Conservation (phyloP, 2,113 vertebrate genomes). For the Ceyx cyanopectus region DNA sequence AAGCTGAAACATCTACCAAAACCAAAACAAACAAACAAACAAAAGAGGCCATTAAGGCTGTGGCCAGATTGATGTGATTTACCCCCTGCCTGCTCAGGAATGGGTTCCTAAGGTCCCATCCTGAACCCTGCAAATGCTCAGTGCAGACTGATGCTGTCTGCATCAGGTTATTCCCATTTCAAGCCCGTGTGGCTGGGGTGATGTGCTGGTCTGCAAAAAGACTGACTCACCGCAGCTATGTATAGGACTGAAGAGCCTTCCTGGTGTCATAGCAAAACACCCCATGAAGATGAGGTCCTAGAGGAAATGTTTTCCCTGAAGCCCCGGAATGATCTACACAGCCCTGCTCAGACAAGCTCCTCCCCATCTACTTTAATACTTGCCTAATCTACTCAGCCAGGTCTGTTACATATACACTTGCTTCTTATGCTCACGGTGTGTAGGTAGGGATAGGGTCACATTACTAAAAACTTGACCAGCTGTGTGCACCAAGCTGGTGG, state of each 20-base stretch:
- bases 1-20: not conserved
- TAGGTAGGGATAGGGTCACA: not conserved
- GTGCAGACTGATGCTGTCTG: not conserved
- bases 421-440: fast-evolving
- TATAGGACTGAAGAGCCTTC: not conserved
- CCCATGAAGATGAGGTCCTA: not conserved
- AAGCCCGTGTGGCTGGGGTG: fast-evolving
- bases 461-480: not conserved
- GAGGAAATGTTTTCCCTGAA: not conserved
- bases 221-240: fast-evolving
- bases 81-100: not conserved
- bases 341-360: not conserved
- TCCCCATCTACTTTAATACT: not conserved
- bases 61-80: not conserved
- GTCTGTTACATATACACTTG: fast-evolving
- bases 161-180: fast-evolving
- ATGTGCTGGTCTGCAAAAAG: not conserved
- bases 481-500: not conserved
- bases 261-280: not conserved
- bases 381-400: not conserved
- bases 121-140: not conserved
- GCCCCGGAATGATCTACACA: not conserved
- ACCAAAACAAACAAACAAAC: not conserved
- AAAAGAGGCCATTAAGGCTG: not conserved
- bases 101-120: not conserved